Percentiles rank a stretch among this genome's conserved stretches.
These are phyloP conservation scores for Strix occidentalis DNA, from an alignment of 2,797 vertebrate genomes.

Conservation along the genomic window DNA sequence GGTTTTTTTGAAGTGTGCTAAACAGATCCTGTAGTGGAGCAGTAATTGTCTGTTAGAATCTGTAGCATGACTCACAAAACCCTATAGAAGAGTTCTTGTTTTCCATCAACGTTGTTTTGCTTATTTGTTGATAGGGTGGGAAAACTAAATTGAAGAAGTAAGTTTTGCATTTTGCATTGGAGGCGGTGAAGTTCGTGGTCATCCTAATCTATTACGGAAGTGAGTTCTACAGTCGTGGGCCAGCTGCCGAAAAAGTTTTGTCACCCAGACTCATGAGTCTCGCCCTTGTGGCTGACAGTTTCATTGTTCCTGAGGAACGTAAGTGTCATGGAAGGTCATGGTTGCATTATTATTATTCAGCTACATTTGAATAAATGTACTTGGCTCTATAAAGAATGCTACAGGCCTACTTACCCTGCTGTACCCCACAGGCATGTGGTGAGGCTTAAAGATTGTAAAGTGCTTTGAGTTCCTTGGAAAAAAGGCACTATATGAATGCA, in stretches of 20 bases:
- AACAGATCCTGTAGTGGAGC: neutral
- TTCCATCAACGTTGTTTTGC: slow-evolving; percentile 4
- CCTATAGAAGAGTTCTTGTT: neutral
- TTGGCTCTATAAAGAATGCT: slow-evolving; percentile 69
- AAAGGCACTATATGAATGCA: slow-evolving; percentile 56
- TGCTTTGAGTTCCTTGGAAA: slow-evolving; percentile 63
- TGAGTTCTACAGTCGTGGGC: slow-evolving; percentile 41
- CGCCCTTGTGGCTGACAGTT: slow-evolving; percentile 68
- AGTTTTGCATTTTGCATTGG: slow-evolving; percentile 1
- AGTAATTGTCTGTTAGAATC: neutral
- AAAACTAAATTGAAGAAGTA: slow-evolving; percentile 16
- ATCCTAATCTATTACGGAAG: slow-evolving; percentile 61
- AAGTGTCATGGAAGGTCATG: slow-evolving; percentile 74
- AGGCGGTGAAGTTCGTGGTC: slow-evolving; percentile 16
- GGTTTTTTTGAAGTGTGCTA: neutral
- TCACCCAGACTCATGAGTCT: slow-evolving; percentile 57
- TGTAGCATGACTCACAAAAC: neutral
- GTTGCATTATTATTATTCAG: slow-evolving; percentile 70
- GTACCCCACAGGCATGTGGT: slow-evolving; percentile 68
- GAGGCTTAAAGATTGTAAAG: slow-evolving; percentile 68
- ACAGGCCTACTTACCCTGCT: slow-evolving; percentile 64
- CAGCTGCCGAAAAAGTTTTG: slow-evolving; percentile 61
- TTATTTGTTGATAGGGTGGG: slow-evolving; percentile 7
- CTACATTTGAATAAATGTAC: slow-evolving; percentile 75
- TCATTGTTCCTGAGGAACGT: slow-evolving; percentile 69